Evolutionary conservation across 2,888 invertebrate species (phyloP), one percentile per base, ranked within the genome.

Genomic region (Ganaspis brasiliensis): DNA sequence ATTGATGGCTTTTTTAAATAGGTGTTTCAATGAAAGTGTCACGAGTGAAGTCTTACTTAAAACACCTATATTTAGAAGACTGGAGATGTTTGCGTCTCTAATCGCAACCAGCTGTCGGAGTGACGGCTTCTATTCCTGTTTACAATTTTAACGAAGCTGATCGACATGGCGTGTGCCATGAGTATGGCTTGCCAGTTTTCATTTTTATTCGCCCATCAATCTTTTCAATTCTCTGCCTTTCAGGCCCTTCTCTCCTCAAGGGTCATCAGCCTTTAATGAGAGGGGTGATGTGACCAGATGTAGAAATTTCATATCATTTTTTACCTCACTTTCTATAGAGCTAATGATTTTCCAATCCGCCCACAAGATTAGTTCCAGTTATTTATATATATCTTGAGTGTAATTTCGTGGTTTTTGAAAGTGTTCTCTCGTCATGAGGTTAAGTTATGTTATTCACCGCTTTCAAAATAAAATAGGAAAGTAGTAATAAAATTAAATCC

Each of bases 111-210:
- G 67, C 67, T 67, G 67, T 67, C n/a, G 67, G 67, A 9, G 45
- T 67, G 40, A 67, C 21, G 67, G 45, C 45, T 67, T 67, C 67
- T 67, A 67, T 67, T 67, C 67, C 45, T 67, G 67, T 45, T 67
- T 67, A 67, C 40, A 67, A 21, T 40, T 45, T 67, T 67, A 67
- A 67, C 67, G 67, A 67, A 67, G 67, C 67, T 67, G 67, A 67
- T 67, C 67, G 67, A 67, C 67, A 67, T 67, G 67, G 67, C 67
- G 67, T 67, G 67, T 67, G 67, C 45, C 67, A 67, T 67, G 67
- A 67, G 9, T 67, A 67, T 67, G 67, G 24, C 21, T 12, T 67
- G 67, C 40, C 24, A 67, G 37, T 67, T 45, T 67, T 67, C 67
- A 45, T 67, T 67, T 67, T 67, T 67, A 67, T 67, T 67, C 45